Conservation (phyloP, 1,140 invertebrate genomes). For the Magallana angulata region DNA sequence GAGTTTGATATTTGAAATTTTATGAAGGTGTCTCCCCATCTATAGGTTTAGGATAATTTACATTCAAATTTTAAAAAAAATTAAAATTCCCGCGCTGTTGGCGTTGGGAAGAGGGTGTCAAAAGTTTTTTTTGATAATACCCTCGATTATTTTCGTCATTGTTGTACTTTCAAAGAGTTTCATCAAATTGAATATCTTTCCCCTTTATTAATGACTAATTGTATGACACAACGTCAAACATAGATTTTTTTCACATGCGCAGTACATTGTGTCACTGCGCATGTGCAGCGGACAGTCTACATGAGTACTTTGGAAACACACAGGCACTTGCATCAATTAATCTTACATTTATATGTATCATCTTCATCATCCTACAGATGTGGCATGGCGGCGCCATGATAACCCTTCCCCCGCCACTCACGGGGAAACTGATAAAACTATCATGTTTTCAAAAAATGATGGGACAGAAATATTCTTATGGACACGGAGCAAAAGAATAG, state of each 20-base stretch:
- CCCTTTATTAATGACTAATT: too few species aligned
- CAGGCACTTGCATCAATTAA: not conserved
- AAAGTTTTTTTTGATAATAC: not conserved
- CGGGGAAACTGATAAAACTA: not conserved
- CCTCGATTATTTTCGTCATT: not conserved
- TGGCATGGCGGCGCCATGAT: constrained; percentile 1
- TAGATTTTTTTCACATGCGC: not conserved
- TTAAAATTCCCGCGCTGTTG: not conserved
- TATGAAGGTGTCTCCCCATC: not conserved
- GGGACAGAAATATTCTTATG: not conserved
- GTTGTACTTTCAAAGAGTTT: not conserved
- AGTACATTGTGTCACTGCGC: not conserved
- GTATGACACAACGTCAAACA: not conserved
- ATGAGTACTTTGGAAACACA: not conserved
- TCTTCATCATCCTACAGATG: not conserved
- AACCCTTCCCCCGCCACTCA: not conserved
- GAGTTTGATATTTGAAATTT: constrained; percentile 33
- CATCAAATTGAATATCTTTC: not conserved
- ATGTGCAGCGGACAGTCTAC: not conserved
- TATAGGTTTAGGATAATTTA: not conserved
- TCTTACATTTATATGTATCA: not conserved
- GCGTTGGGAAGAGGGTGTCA: not conserved
- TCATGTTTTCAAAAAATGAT: not conserved
- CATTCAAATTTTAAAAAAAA: not conserved
- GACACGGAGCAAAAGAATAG: not conserved